phyloP scores from a whole-genome alignment of 2,113 vertebrate genomes.

The Saccopteryx leptura region DNA sequence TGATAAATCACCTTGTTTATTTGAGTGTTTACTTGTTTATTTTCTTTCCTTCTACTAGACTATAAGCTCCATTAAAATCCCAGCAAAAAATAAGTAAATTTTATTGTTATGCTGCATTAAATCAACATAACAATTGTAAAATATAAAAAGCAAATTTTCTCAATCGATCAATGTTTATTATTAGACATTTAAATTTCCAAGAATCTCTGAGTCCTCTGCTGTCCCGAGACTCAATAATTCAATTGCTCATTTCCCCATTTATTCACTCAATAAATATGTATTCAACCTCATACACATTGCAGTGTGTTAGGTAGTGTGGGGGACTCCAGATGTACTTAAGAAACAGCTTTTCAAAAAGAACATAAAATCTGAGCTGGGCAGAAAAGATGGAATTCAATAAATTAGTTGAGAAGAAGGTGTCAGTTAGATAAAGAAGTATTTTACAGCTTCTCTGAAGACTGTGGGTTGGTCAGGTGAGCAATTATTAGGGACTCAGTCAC shows the following conservation, averaged over 20 bases:
- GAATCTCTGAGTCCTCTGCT: constrained; percentile 9
- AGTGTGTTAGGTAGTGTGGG: neutral
- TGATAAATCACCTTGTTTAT: constrained; percentile 71
- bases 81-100: constrained; percentile 65
- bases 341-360: neutral
- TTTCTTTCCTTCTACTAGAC: constrained; percentile 41
- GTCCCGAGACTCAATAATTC: constrained; percentile 53
- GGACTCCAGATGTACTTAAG: neutral
- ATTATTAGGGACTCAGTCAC: neutral
- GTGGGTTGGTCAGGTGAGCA: neutral
- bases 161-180: constrained; percentile 64
- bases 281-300: constrained; percentile 3
- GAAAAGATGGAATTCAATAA: neutral
- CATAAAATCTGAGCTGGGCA: neutral
- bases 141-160: constrained; percentile 65
- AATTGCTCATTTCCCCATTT: constrained; percentile 2
- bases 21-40: constrained; percentile 62
- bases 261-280: constrained; percentile 45
- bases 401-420: neutral
- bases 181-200: constrained; percentile 65
- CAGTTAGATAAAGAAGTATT: neutral
- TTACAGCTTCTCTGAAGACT: neutral
- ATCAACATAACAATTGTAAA: constrained; percentile 69
- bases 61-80: constrained; percentile 68
- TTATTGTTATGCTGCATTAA: constrained; percentile 68